Evolutionary conservation across 2,113 vertebrate genomes (phyloP), one percentile per base, ranked within the genome.

Genomic region (Melanerpes formicivorus): DNA sequence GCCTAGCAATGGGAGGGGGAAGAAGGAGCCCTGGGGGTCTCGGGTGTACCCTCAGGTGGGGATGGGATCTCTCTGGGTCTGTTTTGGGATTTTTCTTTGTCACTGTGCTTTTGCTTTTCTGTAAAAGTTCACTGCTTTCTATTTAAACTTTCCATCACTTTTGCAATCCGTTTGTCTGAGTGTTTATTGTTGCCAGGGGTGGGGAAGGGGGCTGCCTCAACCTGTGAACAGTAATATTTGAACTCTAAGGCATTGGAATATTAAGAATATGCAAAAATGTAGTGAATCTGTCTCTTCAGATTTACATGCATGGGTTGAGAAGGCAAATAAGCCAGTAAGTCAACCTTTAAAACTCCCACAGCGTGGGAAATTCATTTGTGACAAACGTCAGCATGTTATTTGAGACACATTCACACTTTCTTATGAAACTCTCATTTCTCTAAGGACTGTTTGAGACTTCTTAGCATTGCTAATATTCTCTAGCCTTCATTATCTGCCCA

Each of bases 261-360:
- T 82, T 95, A 97, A 95, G 82, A 30, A 14, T 76, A 90, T 73
- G 79, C 88, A 91, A 94, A 95, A 93, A 87, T 65, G 50, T 18
- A 87, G 87, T 85, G 87, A 93, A 88, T 66, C 52, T 60, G 32
- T 76, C 82, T 84, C 54, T 88, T 50, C 0, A 10, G 80, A 90
- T 80, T 83, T 90, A 56, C 93, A 71, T 95, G 92, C 90, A 80
- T 55, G 77, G 88, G 65, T 78, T 90, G 85, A 93, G 87, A 87
- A 83, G 44, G 42, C 90, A 95, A 96, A 95, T 93, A 95, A 96
- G 76, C 88, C 85, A 94, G 27, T 62, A 84, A 73, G 84, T 81
- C 91, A 90, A 95, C 94, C 93, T 95, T 95, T 93, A 95, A 95
- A 95, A 95, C 93, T 88, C 93, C 93, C 87, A 66, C 89, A 34